Base-by-base conservation (phyloP, 2,888 invertebrate genomes). In the Dermolepida albohirtum region DNA sequence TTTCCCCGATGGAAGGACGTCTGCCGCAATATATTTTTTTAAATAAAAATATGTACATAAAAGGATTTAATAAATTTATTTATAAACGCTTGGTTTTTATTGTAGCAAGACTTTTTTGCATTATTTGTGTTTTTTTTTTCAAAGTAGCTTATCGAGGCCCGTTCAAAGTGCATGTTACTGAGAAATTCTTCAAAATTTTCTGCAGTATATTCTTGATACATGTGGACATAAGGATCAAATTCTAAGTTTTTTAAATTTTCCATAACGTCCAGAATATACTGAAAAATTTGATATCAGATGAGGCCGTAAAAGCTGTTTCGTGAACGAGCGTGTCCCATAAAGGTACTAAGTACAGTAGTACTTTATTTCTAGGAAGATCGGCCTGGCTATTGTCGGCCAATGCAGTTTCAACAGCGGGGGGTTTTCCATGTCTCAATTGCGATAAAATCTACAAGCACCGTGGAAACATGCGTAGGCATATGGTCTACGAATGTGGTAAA, bases 401-500 rank as follows among this genome's bases (percentile, higher is more conserved):
- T 59, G 64, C 68, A 55, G 66, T 70, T 59, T 67, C 71, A 29
- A 65, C 68, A 49, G 12, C 66, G 62, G 68, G 69, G 67, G 66
- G 68, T 59, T 74, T 70, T 72, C 74, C 83, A 70, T 92, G 92
- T 84, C 87, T 87, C 77, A 87, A 86, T 77, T 95, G 94, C 83
- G 92, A 92, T 74, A 94, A 94, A 85, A 88, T 90, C 76, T 95
- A 95, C 87, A 91, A 90, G 84, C 90, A 90, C 83, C 91, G 91
- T 79, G 91, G 92, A 75, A 92, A 92, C 71, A 86, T 93, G 77
- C 90, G 90, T 81, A 88, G 92, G 70, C 92, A 92, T 81, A 87
- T 89, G 78, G 88, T 88, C 78, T 89, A 90, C 83, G 92, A 92
- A 80, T 92, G 92, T 80, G 87, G 88, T 75, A 89, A 88, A 79